These are phyloP conservation scores for Pseudococcus jackbeardsleyi DNA, from an alignment of 2,888 invertebrate genomes.

Conservation along the genomic window DNA sequence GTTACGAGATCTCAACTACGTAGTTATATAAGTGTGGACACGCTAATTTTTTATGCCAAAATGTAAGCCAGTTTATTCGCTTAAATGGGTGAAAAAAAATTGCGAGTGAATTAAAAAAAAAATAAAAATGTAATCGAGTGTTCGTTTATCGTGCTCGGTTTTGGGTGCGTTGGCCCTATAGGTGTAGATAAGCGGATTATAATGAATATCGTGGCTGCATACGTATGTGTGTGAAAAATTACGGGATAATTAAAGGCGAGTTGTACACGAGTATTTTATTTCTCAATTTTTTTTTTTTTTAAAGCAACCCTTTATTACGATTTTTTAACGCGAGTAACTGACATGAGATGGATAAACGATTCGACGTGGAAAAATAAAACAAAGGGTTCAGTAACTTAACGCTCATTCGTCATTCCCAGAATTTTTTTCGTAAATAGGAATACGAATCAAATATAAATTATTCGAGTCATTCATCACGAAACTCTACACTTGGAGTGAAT, in stretches of 20 bases:
- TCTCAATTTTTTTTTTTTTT: neutral
- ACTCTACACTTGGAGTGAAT: no score
- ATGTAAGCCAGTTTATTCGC: neutral
- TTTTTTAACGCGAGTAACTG: neutral
- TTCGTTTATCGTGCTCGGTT: neutral
- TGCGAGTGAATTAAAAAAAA: slow-evolving; percentile 5
- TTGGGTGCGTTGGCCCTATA: slow-evolving; percentile 14
- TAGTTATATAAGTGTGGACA: neutral
- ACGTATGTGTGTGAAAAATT: slow-evolving; percentile 32
- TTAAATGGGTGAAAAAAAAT: neutral
- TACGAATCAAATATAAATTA: no score
- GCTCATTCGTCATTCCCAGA: neutral
- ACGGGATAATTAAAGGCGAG: neutral
- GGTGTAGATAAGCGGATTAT: slow-evolving; percentile 41
- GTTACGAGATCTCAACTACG: neutral
- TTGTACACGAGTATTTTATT: neutral
- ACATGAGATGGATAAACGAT: neutral
- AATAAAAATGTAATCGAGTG: slow-evolving; percentile 22
- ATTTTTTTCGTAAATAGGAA: neutral
- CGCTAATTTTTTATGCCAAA: neutral
- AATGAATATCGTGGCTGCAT: neutral
- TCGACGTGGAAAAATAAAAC: neutral
- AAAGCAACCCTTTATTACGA: neutral
- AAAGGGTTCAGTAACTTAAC: neutral
- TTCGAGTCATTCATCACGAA: no score